These are phyloP conservation scores for Rattus rattus DNA, from an alignment of 2,113 vertebrate species.

Conservation along the genomic window DNA sequence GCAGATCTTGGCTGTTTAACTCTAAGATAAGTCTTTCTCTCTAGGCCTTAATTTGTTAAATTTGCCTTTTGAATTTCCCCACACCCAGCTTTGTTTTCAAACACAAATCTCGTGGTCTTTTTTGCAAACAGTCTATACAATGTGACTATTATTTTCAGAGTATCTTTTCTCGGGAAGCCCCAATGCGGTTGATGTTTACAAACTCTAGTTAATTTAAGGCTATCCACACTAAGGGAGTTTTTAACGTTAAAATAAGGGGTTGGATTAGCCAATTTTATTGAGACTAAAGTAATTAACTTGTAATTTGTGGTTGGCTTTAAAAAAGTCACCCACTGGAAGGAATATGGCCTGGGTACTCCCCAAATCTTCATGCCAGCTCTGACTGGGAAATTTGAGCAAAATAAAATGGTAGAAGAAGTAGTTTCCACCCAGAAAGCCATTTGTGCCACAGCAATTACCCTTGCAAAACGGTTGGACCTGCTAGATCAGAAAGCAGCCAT, in stretches of 20 bases:
- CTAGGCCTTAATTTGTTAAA: not conserved
- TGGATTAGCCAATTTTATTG: slow-evolving; percentile 59
- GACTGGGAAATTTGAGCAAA: slow-evolving; percentile 2
- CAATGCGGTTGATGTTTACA: slow-evolving; percentile 53
- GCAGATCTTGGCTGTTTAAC: not conserved
- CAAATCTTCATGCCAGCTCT: not conserved
- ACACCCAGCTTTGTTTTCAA: slow-evolving; percentile 43
- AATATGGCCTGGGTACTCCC: not conserved
- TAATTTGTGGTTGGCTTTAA: slow-evolving; percentile 53
- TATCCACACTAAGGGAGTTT: not conserved
- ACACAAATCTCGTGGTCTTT: slow-evolving; percentile 44
- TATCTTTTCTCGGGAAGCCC: slow-evolving; percentile 45
- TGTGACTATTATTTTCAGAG: slow-evolving; percentile 55
- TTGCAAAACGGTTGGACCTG: slow-evolving; percentile 36
- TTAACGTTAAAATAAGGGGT: slow-evolving; percentile 59
- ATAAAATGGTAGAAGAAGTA: slow-evolving; percentile 9
- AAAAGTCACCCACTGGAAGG: not conserved
- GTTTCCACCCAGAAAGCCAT: slow-evolving; percentile 20
- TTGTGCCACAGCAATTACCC: not conserved
- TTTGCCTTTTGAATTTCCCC: slow-evolving; percentile 46
- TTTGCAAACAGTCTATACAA: slow-evolving; percentile 48
- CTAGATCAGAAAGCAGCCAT: slow-evolving; percentile 40
- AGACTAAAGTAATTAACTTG: slow-evolving; percentile 53
- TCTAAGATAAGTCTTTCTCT: not conserved
- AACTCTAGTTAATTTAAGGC: slow-evolving; percentile 64